phyloP scores from a whole-genome alignment of 2,797 vertebrate species.

The Bradypus variegatus region DNA sequence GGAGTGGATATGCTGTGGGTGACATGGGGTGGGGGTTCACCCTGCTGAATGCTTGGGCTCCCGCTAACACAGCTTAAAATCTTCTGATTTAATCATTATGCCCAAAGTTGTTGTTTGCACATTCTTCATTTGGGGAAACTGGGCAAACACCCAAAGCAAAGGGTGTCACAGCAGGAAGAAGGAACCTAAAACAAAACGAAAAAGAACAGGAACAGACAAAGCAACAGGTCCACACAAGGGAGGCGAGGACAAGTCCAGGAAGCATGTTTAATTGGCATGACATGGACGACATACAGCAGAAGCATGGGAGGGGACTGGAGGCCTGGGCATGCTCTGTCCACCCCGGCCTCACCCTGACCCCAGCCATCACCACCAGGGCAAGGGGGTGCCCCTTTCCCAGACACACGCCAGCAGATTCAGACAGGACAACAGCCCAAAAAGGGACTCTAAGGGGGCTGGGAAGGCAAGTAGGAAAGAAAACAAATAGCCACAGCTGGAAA shows the following conservation, averaged over 20 bases:
- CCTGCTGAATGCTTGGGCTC: fast-evolving
- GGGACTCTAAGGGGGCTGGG: background rate
- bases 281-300: conserved; percentile 54
- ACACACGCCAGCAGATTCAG: background rate
- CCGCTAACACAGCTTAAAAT: background rate
- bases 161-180: conserved; percentile 25
- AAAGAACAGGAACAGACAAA: conserved; percentile 49
- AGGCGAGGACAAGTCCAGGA: conserved; percentile 60
- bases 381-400: background rate
- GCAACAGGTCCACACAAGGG: conserved; percentile 58
- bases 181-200: background rate
- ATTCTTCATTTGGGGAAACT: background rate
- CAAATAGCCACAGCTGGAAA: background rate
- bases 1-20: fast-evolving
- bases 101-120: fast-evolving
- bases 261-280: conserved; percentile 67
- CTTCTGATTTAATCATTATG: fast-evolving
- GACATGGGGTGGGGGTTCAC: fast-evolving
- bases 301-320: conserved; percentile 6
- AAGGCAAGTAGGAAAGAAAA: background rate
- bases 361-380: background rate
- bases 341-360: background rate
- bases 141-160: conserved; percentile 48
- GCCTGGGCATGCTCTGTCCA: background rate
- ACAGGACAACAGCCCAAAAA: conserved; percentile 33